Percentiles rank a stretch among this genome's conserved stretches.
phyloP scores from a whole-genome alignment of 2,888 invertebrate species.

The Amaurobius ferox region DNA sequence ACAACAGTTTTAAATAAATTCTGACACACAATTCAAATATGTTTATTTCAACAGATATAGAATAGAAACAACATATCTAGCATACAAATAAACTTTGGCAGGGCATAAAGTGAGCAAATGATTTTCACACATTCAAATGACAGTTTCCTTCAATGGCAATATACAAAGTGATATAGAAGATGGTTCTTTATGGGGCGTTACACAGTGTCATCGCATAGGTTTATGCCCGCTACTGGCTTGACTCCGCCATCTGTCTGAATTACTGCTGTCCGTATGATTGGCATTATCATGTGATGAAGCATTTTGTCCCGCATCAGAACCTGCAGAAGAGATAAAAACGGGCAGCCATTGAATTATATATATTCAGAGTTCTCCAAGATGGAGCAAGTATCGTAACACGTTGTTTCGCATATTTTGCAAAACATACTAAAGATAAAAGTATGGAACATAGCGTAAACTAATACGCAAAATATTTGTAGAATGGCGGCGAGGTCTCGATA shows the following conservation, averaged over 20 bases:
- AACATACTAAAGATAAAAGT: too few species aligned
- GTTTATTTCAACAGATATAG: conserved; percentile 15
- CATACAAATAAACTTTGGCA: conserved; percentile 21
- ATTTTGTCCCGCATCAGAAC: conserved; percentile 21
- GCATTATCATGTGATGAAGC: conserved; percentile 21
- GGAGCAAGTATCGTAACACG: too few species aligned
- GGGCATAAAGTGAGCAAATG: conserved; percentile 19
- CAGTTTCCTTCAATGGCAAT: conserved; percentile 24
- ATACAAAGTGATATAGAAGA: conserved; percentile 14
- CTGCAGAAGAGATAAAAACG: not conserved
- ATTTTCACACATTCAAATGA: not conserved
- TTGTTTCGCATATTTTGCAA: too few species aligned
- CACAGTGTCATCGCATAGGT: conserved; percentile 56
- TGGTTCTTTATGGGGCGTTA: not conserved
- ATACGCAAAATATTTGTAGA: too few species aligned
- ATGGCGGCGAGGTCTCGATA: too few species aligned
- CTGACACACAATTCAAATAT: too few species aligned
- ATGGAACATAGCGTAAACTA: too few species aligned
- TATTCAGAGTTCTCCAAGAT: too few species aligned
- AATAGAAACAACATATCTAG: conserved; percentile 10
- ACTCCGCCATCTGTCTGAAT: conserved; percentile 38
- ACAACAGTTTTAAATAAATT: too few species aligned
- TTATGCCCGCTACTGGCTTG: conserved; percentile 37
- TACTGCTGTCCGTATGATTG: conserved; percentile 13
- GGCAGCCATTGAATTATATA: too few species aligned